Conservation (phyloP, 2,113 vertebrate genomes). For the Erinaceus europaeus region DNA sequence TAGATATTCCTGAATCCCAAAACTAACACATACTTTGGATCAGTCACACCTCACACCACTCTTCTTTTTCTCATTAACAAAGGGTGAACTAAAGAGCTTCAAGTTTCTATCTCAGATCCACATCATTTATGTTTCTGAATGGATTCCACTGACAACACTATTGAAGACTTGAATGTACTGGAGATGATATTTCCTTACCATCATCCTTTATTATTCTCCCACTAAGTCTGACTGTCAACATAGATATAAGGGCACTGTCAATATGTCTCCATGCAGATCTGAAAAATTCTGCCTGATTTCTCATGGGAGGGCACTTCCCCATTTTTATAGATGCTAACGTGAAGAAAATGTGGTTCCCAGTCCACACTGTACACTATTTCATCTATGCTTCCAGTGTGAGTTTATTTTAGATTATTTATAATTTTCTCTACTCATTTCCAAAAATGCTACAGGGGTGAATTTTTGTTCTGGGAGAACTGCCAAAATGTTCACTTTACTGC, state of each 20-base stretch:
- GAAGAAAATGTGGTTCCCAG: background rate
- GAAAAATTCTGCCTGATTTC: background rate
- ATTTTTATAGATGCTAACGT: background rate
- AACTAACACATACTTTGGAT: too few relatives aligned
- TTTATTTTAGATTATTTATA: conserved; percentile 45
- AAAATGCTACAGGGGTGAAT: conserved; percentile 16
- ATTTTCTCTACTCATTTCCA: conserved; percentile 40
- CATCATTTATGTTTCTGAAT: background rate
- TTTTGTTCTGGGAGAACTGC: conserved; percentile 45
- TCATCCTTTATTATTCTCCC: background rate
- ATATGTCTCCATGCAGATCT: background rate
- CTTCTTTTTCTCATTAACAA: background rate
- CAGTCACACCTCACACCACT: background rate
- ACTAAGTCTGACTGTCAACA: conserved; percentile 22
- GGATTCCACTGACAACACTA: background rate
- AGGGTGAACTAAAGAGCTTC: background rate
- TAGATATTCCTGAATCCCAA: too few relatives aligned
- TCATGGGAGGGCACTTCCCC: background rate
- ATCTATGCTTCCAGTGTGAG: background rate
- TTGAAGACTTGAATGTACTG: background rate
- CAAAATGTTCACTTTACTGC: conserved; percentile 42
- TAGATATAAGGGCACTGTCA: background rate
- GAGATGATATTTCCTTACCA: background rate
- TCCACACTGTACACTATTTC: background rate
- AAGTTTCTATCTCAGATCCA: background rate